These are phyloP conservation scores for Pelodiscus sinensis DNA, from an alignment of 2,113 vertebrate species.

Conservation along the genomic window DNA sequence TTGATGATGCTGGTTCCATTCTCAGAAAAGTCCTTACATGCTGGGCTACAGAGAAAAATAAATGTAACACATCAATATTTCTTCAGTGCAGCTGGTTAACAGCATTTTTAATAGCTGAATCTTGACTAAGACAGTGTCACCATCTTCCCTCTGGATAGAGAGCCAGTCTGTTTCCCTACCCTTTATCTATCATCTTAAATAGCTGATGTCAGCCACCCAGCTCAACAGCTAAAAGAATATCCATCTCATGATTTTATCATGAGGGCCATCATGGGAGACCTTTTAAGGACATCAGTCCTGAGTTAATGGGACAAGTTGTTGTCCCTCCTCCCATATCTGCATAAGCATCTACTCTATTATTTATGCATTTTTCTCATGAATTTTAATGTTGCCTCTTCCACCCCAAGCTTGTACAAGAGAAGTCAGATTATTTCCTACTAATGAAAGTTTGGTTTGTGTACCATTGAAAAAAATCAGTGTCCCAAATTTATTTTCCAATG, in stretches of 20 bases:
- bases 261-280: neutral
- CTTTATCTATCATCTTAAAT: neutral
- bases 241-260: neutral
- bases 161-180: neutral
- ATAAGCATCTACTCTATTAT: neutral
- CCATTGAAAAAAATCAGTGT: neutral
- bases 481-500: neutral
- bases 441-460: neutral
- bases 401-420: neutral
- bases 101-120: conserved; percentile 1
- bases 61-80: neutral
- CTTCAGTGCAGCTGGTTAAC: conserved; percentile 4
- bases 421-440: neutral
- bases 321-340: neutral
- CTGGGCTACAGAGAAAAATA: neutral
- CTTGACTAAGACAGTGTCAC: conserved; percentile 8
- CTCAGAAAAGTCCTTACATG: neutral
- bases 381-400: neutral
- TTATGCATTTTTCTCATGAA: neutral
- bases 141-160: neutral
- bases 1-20: neutral
- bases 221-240: neutral
- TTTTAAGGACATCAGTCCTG: fast-evolving
- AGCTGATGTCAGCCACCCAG: neutral
- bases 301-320: neutral